Base-by-base conservation (phyloP, 2,888 invertebrate genomes). In the Cheilosia soror region DNA sequence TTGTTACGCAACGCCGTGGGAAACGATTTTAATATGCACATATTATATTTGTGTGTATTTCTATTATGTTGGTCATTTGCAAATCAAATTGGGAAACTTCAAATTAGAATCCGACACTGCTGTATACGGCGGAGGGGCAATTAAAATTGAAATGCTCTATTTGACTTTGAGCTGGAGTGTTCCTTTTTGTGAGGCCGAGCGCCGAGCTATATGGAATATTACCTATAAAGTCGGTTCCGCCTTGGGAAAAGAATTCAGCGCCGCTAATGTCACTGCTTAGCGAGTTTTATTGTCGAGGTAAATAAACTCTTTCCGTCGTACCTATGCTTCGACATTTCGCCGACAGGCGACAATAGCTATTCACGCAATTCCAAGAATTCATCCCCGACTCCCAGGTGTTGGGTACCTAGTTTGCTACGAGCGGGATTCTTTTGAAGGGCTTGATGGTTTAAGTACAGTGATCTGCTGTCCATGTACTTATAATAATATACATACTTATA, bases 1-100 rank as follows among this genome's bases (percentile, higher is more conserved):
- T 89, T 89, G 81, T 90, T 90, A 90, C 90, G 90, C 90, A 88
- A 81, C 81, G 81, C 85, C 85, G 85, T 85, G 85, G 85, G 85
- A 85, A 85, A 85, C 66, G 58, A 76, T 9, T 72, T 85, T 76
- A 81, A 77, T 85, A 84, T 84, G 84, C 84, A 84, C 84, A 80
- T 84, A 84, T 53, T 84, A 84, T 53, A 71, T 80, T 80, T 80
- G 53, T 33, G 62, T 44, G 47, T 53, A 33, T 62, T n/a, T 60
- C 25, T 20, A 31, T 62, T 62, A 20, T 25, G 55, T 51, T 60
- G 49, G 60, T 62, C 20, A 40, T 73, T 66, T 62, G 78, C 78
- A 78, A 83, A 68, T 79, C 63, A 68, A 83, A 73, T 73, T 84
- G 58, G 83, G 44, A 65, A 65, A 60, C 44, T 68, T 68, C 40